A percentile compares a stretch with the other conserved stretches of the same genome.
These are phyloP conservation scores for Euglossa dilemma DNA, from an alignment of 1,140 invertebrate genomes.

Conservation along the genomic window DNA sequence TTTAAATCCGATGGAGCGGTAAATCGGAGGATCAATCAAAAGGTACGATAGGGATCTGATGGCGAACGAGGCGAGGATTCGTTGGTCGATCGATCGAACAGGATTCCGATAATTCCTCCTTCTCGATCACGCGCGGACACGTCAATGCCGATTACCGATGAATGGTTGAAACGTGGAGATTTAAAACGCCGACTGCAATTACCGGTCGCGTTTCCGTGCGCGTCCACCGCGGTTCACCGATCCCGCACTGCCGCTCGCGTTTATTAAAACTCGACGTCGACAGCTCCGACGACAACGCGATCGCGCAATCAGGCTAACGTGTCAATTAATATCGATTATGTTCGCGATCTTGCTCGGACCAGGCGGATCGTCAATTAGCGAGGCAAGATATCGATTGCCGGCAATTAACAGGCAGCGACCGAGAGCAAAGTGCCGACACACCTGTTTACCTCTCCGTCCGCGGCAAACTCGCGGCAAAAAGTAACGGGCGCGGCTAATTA, in stretches of 20 bases:
- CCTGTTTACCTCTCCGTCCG: slow-evolving; percentile 21
- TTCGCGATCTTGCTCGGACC: slow-evolving; percentile 36
- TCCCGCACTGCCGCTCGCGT: not conserved
- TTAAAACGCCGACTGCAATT: slow-evolving; percentile 17
- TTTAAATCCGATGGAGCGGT: not conserved
- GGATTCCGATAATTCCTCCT: not conserved
- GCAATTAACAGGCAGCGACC: slow-evolving; percentile 51
- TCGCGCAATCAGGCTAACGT: slow-evolving; percentile 52
- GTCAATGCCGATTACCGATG: slow-evolving; percentile 50
- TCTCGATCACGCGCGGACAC: slow-evolving; percentile 3
- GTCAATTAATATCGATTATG: slow-evolving; percentile 71
- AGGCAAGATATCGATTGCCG: slow-evolving; percentile 53
- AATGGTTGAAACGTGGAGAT: slow-evolving; percentile 27
- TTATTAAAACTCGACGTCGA: slow-evolving; percentile 43
- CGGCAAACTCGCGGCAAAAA: not conserved
- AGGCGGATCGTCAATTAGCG: slow-evolving; percentile 59
- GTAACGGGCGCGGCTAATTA: slow-evolving; percentile 23
- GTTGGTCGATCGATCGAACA: not conserved
- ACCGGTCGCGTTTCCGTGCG: not conserved
- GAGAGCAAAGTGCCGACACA: slow-evolving; percentile 56
- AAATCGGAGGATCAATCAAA: not conserved
- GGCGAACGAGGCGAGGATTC: not conserved
- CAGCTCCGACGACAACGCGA: not conserved
- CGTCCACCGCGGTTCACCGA: not conserved
- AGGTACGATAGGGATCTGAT: slow-evolving; percentile 18